These are phyloP conservation scores for Eremophila alpestris DNA, from an alignment of 2,797 vertebrate species.

Conservation along the genomic window DNA sequence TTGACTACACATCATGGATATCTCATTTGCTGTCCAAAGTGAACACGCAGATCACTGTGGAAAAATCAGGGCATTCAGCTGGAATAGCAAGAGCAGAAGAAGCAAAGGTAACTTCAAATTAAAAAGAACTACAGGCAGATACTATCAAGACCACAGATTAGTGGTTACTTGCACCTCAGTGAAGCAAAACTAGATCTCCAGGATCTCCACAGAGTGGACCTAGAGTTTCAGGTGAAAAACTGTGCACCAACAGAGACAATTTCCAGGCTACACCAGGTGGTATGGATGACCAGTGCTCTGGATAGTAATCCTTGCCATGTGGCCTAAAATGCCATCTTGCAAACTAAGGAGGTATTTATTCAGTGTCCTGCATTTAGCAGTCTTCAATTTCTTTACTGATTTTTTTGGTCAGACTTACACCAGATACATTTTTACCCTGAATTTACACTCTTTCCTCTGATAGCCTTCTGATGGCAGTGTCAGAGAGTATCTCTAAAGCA, in stretches of 20 bases:
- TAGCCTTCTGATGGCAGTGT: neutral
- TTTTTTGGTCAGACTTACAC: neutral
- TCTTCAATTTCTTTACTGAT: neutral
- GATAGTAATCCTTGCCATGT: neutral
- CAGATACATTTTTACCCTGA: neutral
- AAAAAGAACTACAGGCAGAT: neutral
- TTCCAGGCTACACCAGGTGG: neutral
- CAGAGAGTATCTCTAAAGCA: neutral
- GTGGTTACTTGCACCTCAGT: neutral
- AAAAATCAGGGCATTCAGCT: neutral
- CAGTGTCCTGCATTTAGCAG: neutral
- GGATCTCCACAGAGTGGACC: neutral
- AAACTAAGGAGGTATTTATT: neutral
- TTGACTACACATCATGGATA: neutral
- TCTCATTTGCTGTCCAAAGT: neutral
- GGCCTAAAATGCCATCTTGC: neutral
- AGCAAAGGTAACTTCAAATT: neutral
- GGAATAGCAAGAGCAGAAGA: neutral
- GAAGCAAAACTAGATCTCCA: neutral
- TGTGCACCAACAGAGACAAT: neutral
- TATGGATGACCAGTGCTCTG: neutral
- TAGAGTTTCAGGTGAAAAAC: neutral
- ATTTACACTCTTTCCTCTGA: neutral
- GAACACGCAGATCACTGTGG: neutral
- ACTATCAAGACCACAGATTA: neutral